Base-by-base conservation (phyloP, 2,888 invertebrate genomes). In the Ligdia adustata region DNA sequence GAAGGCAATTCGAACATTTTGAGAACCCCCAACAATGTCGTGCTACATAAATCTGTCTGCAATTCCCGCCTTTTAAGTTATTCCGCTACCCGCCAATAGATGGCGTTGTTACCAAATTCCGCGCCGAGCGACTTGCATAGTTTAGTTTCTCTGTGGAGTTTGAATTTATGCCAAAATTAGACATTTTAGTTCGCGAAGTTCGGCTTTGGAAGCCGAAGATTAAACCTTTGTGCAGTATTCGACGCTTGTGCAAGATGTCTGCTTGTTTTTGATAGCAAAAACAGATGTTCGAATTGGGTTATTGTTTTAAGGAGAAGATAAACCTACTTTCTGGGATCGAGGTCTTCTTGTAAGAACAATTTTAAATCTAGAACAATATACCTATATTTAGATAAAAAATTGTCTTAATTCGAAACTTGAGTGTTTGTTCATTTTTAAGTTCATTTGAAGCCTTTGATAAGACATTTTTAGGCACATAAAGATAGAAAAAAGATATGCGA, bases 151-250 rank as follows among this genome's bases (percentile, higher is more conserved):
- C 14, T n/a, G 39, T 11, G 34, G 57, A 58, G 37, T 57, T 65
- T 58, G 64, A 62, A 62, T 64, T 65, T 60, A 62, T 62, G 64
- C 64, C 62, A 62, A 60, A 60, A 57, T n/a, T 53, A 49, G 59
- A 63, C 53, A 45, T 48, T n/a, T 41, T 43, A 47, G 41, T 47
- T 44, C 27, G 43, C 22, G 11, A 45, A 46, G 42, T 57, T 57
- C 51, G 15, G 51, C 46, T 32, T 41, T 62, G 55, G 58, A 15
- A 53, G 33, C 37, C 48, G 56, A 47, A 62, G 67, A 64, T 65
- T 62, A 64, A 64, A 64, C 53, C 62, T 55, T 52, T 45, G 54
- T 29, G 40, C 33, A 29, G 37, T 44, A 22, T 33, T 50, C 38
- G 44, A 42, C 55, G 51, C 59, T 59, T 9, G 55, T 46, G 1